These are phyloP conservation scores for Sphaeridia pumilis DNA, from an alignment of 2,888 invertebrate species.

Conservation along the genomic window DNA sequence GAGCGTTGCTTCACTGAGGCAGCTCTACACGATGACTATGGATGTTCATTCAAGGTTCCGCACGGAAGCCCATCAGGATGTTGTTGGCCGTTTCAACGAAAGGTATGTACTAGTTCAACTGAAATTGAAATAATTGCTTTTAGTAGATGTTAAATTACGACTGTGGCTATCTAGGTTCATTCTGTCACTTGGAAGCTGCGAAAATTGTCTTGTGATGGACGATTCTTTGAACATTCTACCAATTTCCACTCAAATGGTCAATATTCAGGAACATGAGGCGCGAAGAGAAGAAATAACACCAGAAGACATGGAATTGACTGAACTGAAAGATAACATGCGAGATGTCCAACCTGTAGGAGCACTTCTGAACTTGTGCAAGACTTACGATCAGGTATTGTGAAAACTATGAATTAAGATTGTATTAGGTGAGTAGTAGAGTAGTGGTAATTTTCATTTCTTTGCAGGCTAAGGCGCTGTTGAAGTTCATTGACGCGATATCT, in stretches of 20 bases:
- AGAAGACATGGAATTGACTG: conserved; percentile 53
- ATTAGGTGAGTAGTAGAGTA: neutral
- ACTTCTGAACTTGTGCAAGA: conserved; percentile 76
- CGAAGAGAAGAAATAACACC: conserved; percentile 43
- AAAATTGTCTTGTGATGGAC: conserved; percentile 83
- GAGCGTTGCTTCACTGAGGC: conserved; percentile 74
- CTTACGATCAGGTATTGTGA: conserved; percentile 64
- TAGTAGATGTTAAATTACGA: neutral
- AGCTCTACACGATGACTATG: conserved; percentile 94
- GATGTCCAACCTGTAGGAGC: conserved; percentile 88
- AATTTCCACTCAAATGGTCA: conserved; percentile 59
- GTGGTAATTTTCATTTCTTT: conserved; percentile 4
- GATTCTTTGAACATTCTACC: conserved; percentile 86
- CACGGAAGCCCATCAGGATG: conserved; percentile 84
- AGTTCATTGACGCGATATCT: conserved; percentile 87
- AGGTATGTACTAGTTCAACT: conserved; percentile 45
- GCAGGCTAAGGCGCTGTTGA: conserved; percentile 72
- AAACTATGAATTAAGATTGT: conserved; percentile 3
- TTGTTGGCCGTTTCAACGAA: conserved; percentile 92
- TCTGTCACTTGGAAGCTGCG: conserved; percentile 74
- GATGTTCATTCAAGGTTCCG: conserved; percentile 93
- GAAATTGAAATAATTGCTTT: too few species aligned
- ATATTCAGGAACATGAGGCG: conserved; percentile 57
- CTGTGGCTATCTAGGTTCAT: conserved; percentile 51
- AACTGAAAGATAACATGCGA: conserved; percentile 66